Conservation (phyloP, 2,888 invertebrate genomes). For the Corbicula japonica region DNA sequence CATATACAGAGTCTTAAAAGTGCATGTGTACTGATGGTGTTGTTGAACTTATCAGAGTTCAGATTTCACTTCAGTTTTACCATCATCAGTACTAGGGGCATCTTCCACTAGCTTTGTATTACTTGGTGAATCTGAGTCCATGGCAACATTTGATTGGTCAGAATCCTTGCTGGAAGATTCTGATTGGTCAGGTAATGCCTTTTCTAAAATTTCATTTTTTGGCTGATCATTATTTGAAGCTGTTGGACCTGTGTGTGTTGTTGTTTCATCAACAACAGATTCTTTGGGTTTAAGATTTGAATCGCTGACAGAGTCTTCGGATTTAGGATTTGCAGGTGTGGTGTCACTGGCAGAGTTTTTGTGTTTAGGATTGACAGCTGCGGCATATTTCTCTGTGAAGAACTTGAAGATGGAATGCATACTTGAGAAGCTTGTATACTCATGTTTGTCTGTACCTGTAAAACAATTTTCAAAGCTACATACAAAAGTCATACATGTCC, state of each 20-base stretch:
- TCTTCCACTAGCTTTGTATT: no score
- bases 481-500: no score
- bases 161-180: neutral
- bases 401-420: slow-evolving; percentile 90
- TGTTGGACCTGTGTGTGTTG: neutral
- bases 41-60: no score
- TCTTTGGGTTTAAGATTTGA: neutral
- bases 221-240: neutral
- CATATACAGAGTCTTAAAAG: no score
- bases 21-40: no score
- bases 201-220: neutral
- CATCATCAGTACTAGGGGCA: slow-evolving; percentile 8
- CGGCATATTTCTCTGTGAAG: slow-evolving; percentile 82
- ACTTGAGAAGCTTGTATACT: slow-evolving; percentile 89
- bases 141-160: neutral
- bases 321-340: neutral
- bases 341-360: neutral
- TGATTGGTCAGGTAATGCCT: neutral
- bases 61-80: slow-evolving; percentile 14
- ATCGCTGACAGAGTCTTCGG: slow-evolving; percentile 8
- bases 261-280: slow-evolving; percentile 7
- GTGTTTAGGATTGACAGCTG: slow-evolving; percentile 32
- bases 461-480: no score
- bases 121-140: no score
- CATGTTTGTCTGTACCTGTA: slow-evolving; percentile 87